These are phyloP conservation scores for Pseudorhombus dupliciocellatus DNA, from an alignment of 2,113 vertebrate genomes.

Conservation along the genomic window DNA sequence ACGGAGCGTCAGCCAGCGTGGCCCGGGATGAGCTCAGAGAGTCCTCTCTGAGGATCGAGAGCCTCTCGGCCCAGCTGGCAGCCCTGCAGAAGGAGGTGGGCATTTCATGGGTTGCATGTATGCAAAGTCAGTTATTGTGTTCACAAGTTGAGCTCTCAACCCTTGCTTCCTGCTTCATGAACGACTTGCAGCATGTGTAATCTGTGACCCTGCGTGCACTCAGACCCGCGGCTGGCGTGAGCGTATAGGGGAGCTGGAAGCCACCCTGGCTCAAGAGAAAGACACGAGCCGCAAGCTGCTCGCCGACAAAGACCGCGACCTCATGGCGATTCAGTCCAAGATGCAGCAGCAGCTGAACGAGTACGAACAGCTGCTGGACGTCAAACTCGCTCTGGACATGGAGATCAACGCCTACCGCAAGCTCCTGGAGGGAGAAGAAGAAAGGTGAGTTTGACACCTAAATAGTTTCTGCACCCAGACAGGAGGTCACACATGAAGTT, in stretches of 20 bases:
- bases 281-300: slow-evolving; percentile 79
- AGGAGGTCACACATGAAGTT: too few relatives aligned
- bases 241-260: slow-evolving; percentile 86
- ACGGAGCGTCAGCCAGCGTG: slow-evolving; percentile 78
- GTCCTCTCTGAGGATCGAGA: slow-evolving; percentile 83
- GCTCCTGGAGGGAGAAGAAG: slow-evolving; percentile 91
- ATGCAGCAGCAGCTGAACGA: slow-evolving; percentile 89
- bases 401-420: slow-evolving; percentile 93
- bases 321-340: slow-evolving; percentile 81
- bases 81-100: slow-evolving; percentile 88
- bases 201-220: not conserved
- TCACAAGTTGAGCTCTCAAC: too few relatives aligned
- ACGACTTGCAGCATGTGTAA: too few relatives aligned
- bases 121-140: too few relatives aligned
- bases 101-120: too few relatives aligned
- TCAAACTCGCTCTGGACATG: slow-evolving; percentile 92
- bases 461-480: too few relatives aligned
- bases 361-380: slow-evolving; percentile 90
- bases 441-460: slow-evolving; percentile 80
- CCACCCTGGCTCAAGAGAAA: slow-evolving; percentile 82
- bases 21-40: slow-evolving; percentile 89
- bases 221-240: slow-evolving; percentile 87
- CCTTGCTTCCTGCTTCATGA: too few relatives aligned
- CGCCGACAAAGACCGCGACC: slow-evolving; percentile 85
- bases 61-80: slow-evolving; percentile 83